A percentile compares a stretch with the other conserved stretches of the same genome.
Evolutionary conservation across 2,888 invertebrate genomes (phyloP).

Genomic region (Melanotus villosus): DNA sequence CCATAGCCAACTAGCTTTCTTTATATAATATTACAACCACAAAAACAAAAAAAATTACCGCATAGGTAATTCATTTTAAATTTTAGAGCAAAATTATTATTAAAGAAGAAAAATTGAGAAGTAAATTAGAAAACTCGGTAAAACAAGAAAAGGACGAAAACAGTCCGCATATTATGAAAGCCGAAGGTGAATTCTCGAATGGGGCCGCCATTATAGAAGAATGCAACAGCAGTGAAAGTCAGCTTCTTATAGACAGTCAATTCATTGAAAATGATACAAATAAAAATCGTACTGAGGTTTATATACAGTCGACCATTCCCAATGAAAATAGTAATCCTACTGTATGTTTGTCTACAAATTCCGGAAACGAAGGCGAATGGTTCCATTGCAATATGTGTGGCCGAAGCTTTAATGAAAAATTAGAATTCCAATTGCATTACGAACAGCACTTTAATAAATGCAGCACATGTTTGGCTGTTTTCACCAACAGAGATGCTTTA

Average conservation of each 20-base stretch:
- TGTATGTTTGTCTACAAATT: constrained; percentile 14
- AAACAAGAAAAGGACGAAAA: background rate
- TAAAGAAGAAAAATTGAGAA: background rate
- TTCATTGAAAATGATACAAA: background rate
- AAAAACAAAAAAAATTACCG: too few relatives aligned
- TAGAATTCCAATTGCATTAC: constrained; percentile 65
- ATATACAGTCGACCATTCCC: constrained; percentile 1
- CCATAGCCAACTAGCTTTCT: too few relatives aligned
- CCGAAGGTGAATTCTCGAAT: background rate
- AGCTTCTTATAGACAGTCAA: background rate
- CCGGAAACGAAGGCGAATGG: constrained; percentile 42
- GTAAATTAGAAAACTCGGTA: background rate
- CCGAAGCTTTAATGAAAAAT: constrained; percentile 62
- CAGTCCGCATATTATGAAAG: background rate
- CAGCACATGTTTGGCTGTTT: constrained; percentile 66
- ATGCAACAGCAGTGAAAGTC: constrained; percentile 10
- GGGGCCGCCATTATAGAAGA: background rate
- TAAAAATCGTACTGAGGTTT: background rate
- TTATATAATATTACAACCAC: too few relatives aligned
- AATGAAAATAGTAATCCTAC: constrained; percentile 10
- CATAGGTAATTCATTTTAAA: too few relatives aligned
- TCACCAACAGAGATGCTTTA: constrained; percentile 68
- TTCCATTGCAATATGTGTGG: constrained; percentile 67
- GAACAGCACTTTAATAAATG: constrained; percentile 67
- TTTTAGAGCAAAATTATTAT: background rate